These are phyloP conservation scores for Euspilapteryx auroguttella DNA, from an alignment of 2,888 invertebrate genomes.

Conservation along the genomic window DNA sequence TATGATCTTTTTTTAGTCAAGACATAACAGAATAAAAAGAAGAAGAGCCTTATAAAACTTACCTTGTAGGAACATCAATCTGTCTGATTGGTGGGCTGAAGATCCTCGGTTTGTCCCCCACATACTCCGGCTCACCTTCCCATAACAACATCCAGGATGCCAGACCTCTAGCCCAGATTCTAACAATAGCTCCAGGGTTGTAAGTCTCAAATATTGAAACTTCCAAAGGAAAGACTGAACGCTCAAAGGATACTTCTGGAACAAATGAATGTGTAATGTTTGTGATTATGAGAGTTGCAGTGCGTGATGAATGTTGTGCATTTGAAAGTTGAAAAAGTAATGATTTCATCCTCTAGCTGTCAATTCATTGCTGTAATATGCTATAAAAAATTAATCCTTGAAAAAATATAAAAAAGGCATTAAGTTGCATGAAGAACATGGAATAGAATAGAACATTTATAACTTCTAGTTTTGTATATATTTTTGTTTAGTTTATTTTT, in stretches of 20 bases:
- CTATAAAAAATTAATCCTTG: too few relatives aligned
- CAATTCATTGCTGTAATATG: too few relatives aligned
- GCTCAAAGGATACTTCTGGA: conserved; percentile 68
- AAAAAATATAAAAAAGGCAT: too few relatives aligned
- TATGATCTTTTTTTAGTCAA: too few relatives aligned
- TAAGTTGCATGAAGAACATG: too few relatives aligned
- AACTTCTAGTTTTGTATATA: too few relatives aligned
- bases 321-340: too few relatives aligned
- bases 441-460: too few relatives aligned
- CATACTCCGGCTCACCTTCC: conserved; percentile 69
- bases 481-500: too few relatives aligned
- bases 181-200: conserved; percentile 81
- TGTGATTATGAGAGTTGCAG: background rate
- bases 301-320: background rate
- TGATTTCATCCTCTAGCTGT: too few relatives aligned
- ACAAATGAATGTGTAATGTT: conserved; percentile 1
- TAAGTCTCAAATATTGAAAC: conserved; percentile 83
- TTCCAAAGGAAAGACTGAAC: conserved; percentile 67
- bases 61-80: conserved; percentile 43
- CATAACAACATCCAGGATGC: conserved; percentile 73
- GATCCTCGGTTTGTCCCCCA: conserved; percentile 66
- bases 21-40: too few relatives aligned
- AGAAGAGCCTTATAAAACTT: conserved; percentile 10
- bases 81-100: conserved; percentile 74
- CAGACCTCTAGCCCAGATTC: conserved; percentile 71